Evolutionary conservation across 2,797 vertebrate genomes (phyloP), one percentile per base, ranked within the genome.

Genomic region (Peromyscus eremicus): DNA sequence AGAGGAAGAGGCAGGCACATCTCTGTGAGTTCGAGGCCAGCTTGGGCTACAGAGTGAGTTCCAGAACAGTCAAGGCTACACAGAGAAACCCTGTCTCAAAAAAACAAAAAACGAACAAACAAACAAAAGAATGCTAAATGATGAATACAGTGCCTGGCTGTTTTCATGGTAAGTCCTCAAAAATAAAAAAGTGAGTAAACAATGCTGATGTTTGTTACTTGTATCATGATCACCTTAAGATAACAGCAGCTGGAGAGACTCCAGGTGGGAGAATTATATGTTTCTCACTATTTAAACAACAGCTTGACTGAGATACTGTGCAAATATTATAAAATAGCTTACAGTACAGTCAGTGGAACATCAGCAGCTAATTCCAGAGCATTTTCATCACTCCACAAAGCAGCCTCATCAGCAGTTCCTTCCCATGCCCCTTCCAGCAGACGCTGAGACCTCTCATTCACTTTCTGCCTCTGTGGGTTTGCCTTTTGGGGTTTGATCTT

Each of bases 291-390:
- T 77, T 92, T n/a, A 70, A 84, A 29, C 37, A 60, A 90, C 14
- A 75, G 13, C 19, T 89, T 57, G 34, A 81, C 8, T 89, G 49
- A 94, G 16, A 75, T n/a, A 77, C 25, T 79, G 73, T 21, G 55
- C 75, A 91, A 5, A 55, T n/a, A 70, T 5, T 40, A 94, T 27
- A 88, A 92, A 81, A 91, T 17, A 21, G 37, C 57, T 43, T 66
- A 32, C 49, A 77, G 77, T 29, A 14, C n/a, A 60, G 19, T 64
- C 57, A 89, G 29, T n/a, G 57, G 68, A 40, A 21, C 6, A 40
- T 49, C n/a, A 37, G 40, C 29, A 93, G 89, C 57, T 93, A 91
- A 94, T 66, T 68, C 66, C 29, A 84, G 81, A 64, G 76, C 34
- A 64, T 80, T 40, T 77, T n/a, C 43, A 37, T 60, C 34, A 37